A percentile compares a stretch with the other conserved stretches of the same genome.
Conservation (phyloP, 2,797 vertebrate species). For the Periophthalmus magnuspinnatus region DNA sequence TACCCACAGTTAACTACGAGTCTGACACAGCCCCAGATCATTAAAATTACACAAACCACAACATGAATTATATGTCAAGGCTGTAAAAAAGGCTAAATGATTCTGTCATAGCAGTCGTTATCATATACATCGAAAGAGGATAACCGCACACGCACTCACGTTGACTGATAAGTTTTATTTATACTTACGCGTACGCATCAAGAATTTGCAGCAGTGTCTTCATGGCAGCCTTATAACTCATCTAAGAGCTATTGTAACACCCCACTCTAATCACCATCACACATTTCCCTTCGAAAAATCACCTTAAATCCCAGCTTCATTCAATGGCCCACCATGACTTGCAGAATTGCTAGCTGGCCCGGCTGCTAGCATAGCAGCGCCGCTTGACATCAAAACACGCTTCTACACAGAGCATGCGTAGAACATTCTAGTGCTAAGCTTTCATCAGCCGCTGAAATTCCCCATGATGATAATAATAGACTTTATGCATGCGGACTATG, state of each 20-base stretch:
- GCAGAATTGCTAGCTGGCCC: constrained; percentile 81
- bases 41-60: constrained; percentile 43
- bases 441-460: constrained; percentile 59
- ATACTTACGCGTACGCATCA: constrained; percentile 75
- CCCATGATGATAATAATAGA: constrained; percentile 31
- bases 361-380: constrained; percentile 75
- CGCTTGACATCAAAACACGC: constrained; percentile 74
- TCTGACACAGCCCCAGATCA: constrained; percentile 16
- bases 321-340: constrained; percentile 87
- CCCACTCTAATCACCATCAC: constrained; percentile 46
- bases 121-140: constrained; percentile 20
- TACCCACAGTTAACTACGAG: constrained; percentile 46
- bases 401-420: constrained; percentile 80
- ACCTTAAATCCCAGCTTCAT: constrained; percentile 65
- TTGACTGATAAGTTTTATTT: constrained; percentile 52
- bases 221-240: constrained; percentile 41
- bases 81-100: background rate
- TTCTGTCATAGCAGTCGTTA: background rate
- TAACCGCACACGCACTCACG: constrained; percentile 27
- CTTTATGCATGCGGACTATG: background rate
- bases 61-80: background rate
- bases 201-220: constrained; percentile 45
- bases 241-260: constrained; percentile 21
- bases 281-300: constrained; percentile 35
- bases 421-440: constrained; percentile 80